Conservation (phyloP, 2,797 vertebrate species). For the Vultur gryphus region DNA sequence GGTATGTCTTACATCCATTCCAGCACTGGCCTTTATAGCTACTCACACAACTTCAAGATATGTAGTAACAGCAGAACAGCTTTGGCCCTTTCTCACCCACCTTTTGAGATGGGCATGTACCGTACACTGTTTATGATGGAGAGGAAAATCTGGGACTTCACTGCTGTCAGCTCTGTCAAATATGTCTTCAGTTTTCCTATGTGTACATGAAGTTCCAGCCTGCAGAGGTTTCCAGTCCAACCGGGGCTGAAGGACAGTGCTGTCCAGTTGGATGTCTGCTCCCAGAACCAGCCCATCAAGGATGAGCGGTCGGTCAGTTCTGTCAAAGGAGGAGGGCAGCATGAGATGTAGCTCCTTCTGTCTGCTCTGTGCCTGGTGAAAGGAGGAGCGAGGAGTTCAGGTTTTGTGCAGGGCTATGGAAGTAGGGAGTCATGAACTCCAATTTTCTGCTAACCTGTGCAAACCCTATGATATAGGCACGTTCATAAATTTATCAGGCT, state of each 20-base stretch:
- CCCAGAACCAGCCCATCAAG: background rate
- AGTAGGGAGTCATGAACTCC: background rate
- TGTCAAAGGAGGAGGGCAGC: background rate
- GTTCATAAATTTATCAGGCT: background rate
- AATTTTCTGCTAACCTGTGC: background rate
- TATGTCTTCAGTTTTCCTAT: background rate
- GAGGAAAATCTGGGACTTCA: background rate
- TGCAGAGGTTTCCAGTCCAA: background rate
- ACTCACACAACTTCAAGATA: background rate
- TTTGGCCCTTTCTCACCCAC: background rate
- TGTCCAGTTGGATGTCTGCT: background rate
- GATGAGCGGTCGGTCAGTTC: rapidly evolving
- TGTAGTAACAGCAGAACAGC: rapidly evolving
- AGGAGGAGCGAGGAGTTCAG: background rate
- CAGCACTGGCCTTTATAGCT: background rate
- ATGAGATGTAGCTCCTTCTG: background rate
- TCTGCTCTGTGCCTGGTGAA: background rate
- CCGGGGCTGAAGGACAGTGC: background rate
- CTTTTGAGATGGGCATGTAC: background rate
- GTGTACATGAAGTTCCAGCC: background rate
- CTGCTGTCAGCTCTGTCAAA: background rate
- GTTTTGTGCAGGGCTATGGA: background rate
- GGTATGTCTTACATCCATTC: background rate
- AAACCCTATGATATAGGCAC: background rate
- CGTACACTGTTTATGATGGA: rapidly evolving